Evolutionary conservation across 2,113 vertebrate genomes (phyloP).

Genomic region (Hippopotamus amphibius): DNA sequence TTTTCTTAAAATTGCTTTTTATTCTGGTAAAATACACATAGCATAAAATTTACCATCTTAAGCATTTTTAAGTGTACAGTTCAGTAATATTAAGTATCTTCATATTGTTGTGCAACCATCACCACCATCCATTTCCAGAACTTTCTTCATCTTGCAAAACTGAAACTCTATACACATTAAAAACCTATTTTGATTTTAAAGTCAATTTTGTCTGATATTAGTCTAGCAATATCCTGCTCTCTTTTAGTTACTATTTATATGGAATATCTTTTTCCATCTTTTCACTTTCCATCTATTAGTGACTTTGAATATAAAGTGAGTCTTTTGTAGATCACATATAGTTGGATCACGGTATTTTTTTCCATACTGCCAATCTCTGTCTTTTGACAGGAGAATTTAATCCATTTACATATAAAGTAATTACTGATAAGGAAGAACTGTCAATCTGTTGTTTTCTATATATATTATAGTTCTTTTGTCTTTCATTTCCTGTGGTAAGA

Average conservation of each 20-base stretch:
- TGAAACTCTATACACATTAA: not conserved
- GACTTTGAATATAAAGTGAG: not conserved
- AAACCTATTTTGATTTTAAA: conserved; percentile 18
- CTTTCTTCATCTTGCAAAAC: not conserved
- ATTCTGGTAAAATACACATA: not conserved
- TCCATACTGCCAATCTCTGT: not conserved
- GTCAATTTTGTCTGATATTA: not conserved
- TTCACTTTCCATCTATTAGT: conserved; percentile 1
- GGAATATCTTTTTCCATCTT: not conserved
- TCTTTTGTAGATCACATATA: not conserved
- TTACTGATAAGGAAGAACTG: not conserved
- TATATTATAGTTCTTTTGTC: not conserved
- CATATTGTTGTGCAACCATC: not conserved
- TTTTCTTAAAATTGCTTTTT: not conserved
- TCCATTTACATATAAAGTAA: conserved; percentile 42
- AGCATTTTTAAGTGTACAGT: not conserved
- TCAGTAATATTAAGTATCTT: not conserved
- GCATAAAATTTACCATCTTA: not conserved
- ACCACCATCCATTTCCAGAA: not conserved
- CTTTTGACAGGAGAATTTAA: conserved; percentile 35
- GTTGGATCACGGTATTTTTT: not conserved
- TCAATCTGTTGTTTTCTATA: conserved; percentile 23
- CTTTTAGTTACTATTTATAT: conserved; percentile 7
- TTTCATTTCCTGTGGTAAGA: conserved; percentile 1
- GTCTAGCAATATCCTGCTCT: not conserved